Conservation (phyloP, 2,113 vertebrate species). For the Phalacrocorax pelagicus region DNA sequence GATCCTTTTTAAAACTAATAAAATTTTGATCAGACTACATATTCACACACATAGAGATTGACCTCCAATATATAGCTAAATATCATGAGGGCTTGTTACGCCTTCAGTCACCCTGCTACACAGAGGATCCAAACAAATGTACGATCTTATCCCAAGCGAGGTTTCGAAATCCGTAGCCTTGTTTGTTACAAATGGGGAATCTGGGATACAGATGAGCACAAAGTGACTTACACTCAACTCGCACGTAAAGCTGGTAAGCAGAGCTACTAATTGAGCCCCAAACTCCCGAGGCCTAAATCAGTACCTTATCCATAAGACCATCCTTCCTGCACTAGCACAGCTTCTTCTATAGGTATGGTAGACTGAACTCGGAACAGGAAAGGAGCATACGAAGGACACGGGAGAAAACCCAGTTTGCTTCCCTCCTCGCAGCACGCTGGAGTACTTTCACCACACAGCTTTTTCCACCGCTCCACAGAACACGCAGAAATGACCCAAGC, state of each 20-base stretch:
- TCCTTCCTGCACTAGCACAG: not conserved
- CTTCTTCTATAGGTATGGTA: not conserved
- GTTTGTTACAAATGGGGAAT: not conserved
- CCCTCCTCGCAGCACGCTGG: not conserved
- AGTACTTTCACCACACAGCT: not conserved
- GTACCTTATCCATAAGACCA: not conserved
- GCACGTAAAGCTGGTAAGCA: not conserved
- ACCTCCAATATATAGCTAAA: not conserved
- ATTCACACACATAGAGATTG: not conserved
- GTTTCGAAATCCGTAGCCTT: not conserved
- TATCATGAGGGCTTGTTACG: not conserved
- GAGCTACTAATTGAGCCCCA: not conserved
- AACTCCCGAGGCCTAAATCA: not conserved
- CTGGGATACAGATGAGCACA: not conserved
- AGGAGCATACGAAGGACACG: not conserved
- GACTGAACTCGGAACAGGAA: slow-evolving; percentile 25
- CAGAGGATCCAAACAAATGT: not conserved
- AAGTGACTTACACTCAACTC: not conserved
- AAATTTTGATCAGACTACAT: not conserved
- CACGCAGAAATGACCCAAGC: not conserved
- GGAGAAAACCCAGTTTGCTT: not conserved
- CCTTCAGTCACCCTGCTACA: not conserved
- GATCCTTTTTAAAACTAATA: not conserved
- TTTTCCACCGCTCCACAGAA: not conserved
- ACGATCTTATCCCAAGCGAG: not conserved